phyloP scores from a whole-genome alignment of 1,140 invertebrate genomes.

The Heterodera carotae region DNA sequence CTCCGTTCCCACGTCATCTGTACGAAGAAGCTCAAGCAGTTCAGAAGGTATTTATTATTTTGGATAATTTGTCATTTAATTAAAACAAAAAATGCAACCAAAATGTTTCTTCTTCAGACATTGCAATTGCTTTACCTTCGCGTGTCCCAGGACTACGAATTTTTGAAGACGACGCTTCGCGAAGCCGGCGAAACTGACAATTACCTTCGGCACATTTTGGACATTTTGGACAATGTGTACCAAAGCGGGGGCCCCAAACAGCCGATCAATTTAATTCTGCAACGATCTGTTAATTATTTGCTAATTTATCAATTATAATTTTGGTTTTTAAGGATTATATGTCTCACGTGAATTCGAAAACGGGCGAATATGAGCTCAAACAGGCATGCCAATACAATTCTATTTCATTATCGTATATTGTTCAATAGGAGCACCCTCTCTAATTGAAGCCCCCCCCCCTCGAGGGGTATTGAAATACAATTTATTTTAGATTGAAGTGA shows the following conservation, averaged over 20 bases:
- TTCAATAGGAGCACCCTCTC: too few species aligned
- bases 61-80: neutral
- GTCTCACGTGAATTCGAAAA: slow-evolving; percentile 55
- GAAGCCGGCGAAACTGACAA: slow-evolving; percentile 60
- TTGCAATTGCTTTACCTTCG: slow-evolving; percentile 60
- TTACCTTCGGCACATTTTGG: slow-evolving; percentile 56
- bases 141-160: slow-evolving; percentile 62
- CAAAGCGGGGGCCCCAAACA: slow-evolving; percentile 51
- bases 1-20: slow-evolving; percentile 56
- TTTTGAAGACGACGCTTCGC: slow-evolving; percentile 52
- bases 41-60: slow-evolving; percentile 46
- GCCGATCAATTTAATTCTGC: slow-evolving; percentile 52
- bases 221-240: slow-evolving; percentile 54
- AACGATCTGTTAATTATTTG: slow-evolving; percentile 47
- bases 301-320: neutral
- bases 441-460: too few species aligned
- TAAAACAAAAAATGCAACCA: slow-evolving; percentile 12
- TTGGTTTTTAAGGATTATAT: slow-evolving; percentile 53
- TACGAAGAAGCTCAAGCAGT: slow-evolving; percentile 58
- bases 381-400: slow-evolving; percentile 60
- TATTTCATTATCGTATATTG: slow-evolving; percentile 55
- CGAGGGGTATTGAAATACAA: neutral
- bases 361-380: slow-evolving; percentile 46
- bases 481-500: slow-evolving; percentile 81
- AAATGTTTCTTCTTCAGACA: slow-evolving; percentile 45